A percentile compares a stretch with the other conserved stretches of the same genome.
Evolutionary conservation across 2,888 invertebrate genomes (phyloP).

Genomic region (Phortica magna): DNA sequence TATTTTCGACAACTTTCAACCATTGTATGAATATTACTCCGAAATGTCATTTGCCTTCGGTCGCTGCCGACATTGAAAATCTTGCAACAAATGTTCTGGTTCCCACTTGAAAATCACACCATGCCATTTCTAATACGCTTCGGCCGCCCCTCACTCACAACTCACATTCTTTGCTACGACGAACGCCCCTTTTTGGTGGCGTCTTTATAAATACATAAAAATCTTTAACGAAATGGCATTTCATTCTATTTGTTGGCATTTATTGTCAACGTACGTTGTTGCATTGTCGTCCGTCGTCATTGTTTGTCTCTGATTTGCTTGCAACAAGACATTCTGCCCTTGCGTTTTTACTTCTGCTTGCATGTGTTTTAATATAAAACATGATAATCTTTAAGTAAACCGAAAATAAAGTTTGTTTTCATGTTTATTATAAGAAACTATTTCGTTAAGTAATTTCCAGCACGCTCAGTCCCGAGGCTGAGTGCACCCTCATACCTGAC

Average conservation of each 20-base stretch:
- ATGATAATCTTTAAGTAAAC: conserved; percentile 19
- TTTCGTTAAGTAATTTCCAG: conserved; percentile 27
- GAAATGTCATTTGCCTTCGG: conserved; percentile 44
- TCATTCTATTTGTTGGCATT: conserved; percentile 30
- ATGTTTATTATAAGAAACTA: conserved; percentile 30
- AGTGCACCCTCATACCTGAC: conserved; percentile 2
- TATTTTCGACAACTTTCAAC: conserved; percentile 32
- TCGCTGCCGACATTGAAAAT: conserved; percentile 52
- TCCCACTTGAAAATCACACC: conserved; percentile 68
- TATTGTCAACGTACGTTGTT: background rate
- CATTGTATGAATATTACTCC: conserved; percentile 10
- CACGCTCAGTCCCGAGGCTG: background rate
- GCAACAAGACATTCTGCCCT: background rate
- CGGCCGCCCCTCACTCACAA: conserved; percentile 23
- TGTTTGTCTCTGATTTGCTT: background rate
- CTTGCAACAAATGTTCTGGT: conserved; percentile 72
- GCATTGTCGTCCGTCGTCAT: conserved; percentile 13
- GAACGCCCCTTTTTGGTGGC: no score
- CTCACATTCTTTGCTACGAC: no score
- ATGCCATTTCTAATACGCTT: background rate
- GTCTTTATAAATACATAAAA: conserved; percentile 63
- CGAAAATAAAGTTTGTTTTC: conserved; percentile 25
- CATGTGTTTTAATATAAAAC: conserved; percentile 28
- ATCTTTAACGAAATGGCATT: conserved; percentile 49
- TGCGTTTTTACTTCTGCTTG: background rate